A percentile compares a stretch with the other conserved stretches of the same genome.
Conservation (phyloP, 2,113 vertebrate species). For the Mirza zaza region DNA sequence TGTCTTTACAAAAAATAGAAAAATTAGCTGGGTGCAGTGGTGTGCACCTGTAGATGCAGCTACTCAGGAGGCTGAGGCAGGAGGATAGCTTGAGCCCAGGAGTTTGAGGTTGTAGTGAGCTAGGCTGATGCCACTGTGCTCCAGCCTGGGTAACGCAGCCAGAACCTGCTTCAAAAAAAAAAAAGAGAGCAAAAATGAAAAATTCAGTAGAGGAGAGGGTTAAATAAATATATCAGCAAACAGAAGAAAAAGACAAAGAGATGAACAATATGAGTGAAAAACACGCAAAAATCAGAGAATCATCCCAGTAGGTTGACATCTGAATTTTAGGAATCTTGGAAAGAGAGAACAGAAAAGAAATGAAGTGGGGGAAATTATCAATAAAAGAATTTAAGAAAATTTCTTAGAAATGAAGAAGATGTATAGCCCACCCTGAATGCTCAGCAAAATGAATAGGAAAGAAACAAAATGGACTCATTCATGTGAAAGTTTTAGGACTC, state of each 20-base stretch:
- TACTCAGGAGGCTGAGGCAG: too few species aligned
- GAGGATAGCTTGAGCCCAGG: too few species aligned
- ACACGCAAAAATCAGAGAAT: background rate
- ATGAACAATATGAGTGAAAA: background rate
- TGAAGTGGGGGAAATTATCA: background rate
- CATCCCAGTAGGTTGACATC: background rate
- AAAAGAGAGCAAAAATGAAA: background rate
- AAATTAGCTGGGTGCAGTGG: too few species aligned
- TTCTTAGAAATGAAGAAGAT: background rate
- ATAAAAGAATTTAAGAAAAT: background rate
- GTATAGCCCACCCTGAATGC: background rate
- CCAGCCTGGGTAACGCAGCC: too few species aligned
- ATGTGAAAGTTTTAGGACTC: slow-evolving; percentile 15
- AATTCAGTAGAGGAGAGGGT: background rate
- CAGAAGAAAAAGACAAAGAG: background rate
- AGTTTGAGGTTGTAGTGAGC: too few species aligned
- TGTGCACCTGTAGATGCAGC: too few species aligned
- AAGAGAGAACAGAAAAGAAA: background rate
- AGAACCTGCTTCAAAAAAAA: too few species aligned
- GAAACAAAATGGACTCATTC: background rate
- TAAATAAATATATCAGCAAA: background rate
- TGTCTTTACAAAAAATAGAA: too few species aligned
- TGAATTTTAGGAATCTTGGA: background rate
- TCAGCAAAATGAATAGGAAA: background rate
- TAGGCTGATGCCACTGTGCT: too few species aligned